Evolutionary conservation across 2,797 vertebrate genomes (phyloP).

Genomic region (Taenioides sp.): DNA sequence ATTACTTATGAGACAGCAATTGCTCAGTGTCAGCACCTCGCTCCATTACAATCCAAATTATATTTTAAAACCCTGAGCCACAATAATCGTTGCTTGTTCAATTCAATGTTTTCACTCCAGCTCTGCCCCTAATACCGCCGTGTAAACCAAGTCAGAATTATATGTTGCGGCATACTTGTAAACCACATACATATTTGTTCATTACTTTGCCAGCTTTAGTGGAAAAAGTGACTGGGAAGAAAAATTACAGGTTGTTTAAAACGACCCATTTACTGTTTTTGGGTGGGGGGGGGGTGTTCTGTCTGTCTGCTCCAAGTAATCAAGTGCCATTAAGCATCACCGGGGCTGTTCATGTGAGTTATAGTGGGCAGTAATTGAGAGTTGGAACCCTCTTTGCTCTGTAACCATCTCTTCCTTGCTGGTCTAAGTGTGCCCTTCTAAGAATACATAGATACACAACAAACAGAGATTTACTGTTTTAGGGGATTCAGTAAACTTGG

Average conservation of each 20-base stretch:
- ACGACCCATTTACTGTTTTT: slow-evolving; percentile 64
- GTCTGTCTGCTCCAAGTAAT: slow-evolving; percentile 50
- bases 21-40: slow-evolving; percentile 63
- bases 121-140: slow-evolving; percentile 52
- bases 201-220: slow-evolving; percentile 57
- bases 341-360: slow-evolving; percentile 50
- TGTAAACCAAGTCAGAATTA: slow-evolving; percentile 65
- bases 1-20: slow-evolving; percentile 61
- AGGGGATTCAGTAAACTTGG: not conserved
- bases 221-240: slow-evolving; percentile 73
- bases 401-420: slow-evolving; percentile 43
- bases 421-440: slow-evolving; percentile 58
- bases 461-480: slow-evolving; percentile 19
- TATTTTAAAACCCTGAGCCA: slow-evolving; percentile 53
- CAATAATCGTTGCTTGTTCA: slow-evolving; percentile 63
- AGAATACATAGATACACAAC: slow-evolving; percentile 55
- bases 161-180: slow-evolving; percentile 47
- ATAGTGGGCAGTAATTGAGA: slow-evolving; percentile 61
- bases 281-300: slow-evolving; percentile 6
- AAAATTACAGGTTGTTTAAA: slow-evolving; percentile 71
- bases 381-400: slow-evolving; percentile 31
- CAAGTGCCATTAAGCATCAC: slow-evolving; percentile 55
- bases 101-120: slow-evolving; percentile 68
- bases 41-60: slow-evolving; percentile 66
- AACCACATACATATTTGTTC: slow-evolving; percentile 73